Evolutionary conservation across 2,797 vertebrate species (phyloP), one percentile per base, ranked within the genome.

Genomic region (Semaprochilodus insignis): DNA sequence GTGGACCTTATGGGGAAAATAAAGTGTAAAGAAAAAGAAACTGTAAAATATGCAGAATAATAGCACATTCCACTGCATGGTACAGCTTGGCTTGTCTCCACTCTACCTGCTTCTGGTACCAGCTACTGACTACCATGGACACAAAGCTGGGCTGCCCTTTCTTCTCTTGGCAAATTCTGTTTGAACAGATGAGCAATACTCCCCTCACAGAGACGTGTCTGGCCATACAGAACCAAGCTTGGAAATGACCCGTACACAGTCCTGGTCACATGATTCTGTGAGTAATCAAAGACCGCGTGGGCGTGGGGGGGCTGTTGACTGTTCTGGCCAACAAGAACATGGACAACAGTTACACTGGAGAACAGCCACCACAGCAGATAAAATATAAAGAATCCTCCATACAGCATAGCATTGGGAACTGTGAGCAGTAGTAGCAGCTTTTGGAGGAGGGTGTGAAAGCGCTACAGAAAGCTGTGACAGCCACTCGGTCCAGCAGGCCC

Each of bases 401-500:
- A 34, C 13, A 70, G 36, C 16, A 23, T 6, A 57, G 48, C 36
- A 0, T 51, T 67, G 34, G 51, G 51, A 83, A 55, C 40, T n/a
- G 51, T 54, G 55, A 80, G 36, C 31, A 31, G 51, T 80, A 88
- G 84, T 82, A 86, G 81, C 87, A 81, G 78, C 57, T 77, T 67
- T 77, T 36, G 82, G 73, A 76, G 80, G 66, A 48, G 13, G 74
- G 81, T 81, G 83, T 83, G 81, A 87, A 86, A 0, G 67, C 70
- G 81, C 27, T 73, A 81, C 51, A 78, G 80, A 36, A 85, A 83
- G 69, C 83, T 79, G 81, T 79, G 54, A 77, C 21, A 75, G 62
- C 31, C 44, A 8, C 73, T 51, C 52, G n/a, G 71, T 74, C 81
- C 57, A 76, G 23, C 44, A 65, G 66, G 54, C 44, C 57, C 71